phyloP scores from a whole-genome alignment of 1,140 invertebrate species.

The Drosophila ficusphila region DNA sequence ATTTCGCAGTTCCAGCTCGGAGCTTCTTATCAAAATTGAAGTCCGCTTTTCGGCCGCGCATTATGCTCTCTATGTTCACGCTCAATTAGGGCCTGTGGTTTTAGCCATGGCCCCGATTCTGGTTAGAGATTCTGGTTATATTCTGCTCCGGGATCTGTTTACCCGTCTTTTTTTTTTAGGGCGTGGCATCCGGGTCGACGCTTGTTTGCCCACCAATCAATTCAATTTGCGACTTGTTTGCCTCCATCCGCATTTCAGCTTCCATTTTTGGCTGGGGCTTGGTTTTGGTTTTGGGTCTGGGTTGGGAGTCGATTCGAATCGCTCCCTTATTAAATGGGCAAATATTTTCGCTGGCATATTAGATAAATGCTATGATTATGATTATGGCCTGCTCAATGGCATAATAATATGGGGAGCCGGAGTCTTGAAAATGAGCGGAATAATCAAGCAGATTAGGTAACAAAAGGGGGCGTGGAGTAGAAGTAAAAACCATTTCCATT shows the following conservation, averaged over 20 bases:
- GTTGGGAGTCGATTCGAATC: constrained; percentile 1
- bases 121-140: constrained; percentile 20
- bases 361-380: constrained; percentile 58
- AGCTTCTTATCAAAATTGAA: constrained; percentile 60
- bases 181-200: constrained; percentile 30
- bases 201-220: constrained; percentile 60
- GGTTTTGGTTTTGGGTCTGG: background rate
- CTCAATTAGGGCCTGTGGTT: constrained; percentile 59
- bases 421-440: constrained; percentile 5
- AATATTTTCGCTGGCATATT: constrained; percentile 53
- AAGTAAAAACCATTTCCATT: background rate
- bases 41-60: constrained; percentile 11
- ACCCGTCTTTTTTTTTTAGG: constrained; percentile 5
- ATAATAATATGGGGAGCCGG: constrained; percentile 30
- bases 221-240: constrained; percentile 65
- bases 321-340: constrained; percentile 51
- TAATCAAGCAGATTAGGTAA: constrained; percentile 23
- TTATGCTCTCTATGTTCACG: constrained; percentile 62
- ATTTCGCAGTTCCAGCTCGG: constrained; percentile 25
- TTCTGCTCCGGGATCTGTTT: constrained; percentile 16
- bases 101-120: constrained; percentile 2
- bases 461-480: too few relatives aligned
- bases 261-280: constrained; percentile 30
- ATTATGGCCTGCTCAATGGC: constrained; percentile 41
- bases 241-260: constrained; percentile 24